A percentile compares a stretch with the other conserved stretches of the same genome.
Conservation (phyloP, 2,113 vertebrate genomes). For the Arenaria interpres region DNA sequence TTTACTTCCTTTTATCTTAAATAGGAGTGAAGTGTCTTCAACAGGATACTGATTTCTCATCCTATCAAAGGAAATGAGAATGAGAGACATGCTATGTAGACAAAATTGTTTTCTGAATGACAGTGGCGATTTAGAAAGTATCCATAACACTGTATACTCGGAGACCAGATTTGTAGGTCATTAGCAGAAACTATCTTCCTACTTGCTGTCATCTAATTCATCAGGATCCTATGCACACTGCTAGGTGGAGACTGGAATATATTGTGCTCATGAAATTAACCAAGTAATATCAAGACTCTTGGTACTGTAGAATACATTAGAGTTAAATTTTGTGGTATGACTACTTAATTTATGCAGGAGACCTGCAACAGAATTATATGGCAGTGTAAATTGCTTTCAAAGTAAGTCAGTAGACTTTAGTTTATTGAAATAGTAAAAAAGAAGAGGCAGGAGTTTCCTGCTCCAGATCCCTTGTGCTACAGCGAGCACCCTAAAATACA, state of each 20-base stretch:
- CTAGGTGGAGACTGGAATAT: neutral
- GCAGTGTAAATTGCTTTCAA: neutral
- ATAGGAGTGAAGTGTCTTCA: neutral
- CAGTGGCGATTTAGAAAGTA: neutral
- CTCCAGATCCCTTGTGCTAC: rapidly evolving
- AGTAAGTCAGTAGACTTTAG: neutral
- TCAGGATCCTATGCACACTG: neutral
- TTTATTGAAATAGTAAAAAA: neutral
- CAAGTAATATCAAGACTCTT: neutral
- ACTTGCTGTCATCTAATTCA: neutral
- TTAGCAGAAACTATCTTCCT: neutral
- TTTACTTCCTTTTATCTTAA: neutral
- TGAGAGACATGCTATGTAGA: neutral
- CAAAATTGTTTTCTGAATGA: neutral
- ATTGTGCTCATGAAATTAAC: neutral
- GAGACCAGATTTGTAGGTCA: neutral
- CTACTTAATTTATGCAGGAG: neutral
- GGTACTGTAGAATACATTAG: neutral
- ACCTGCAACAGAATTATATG: neutral
- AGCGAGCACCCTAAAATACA: rapidly evolving
- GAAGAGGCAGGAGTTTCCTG: rapidly evolving
- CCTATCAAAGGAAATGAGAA: neutral
- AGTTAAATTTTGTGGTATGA: neutral
- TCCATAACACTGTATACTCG: neutral
- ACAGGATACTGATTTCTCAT: neutral